Evolutionary conservation across 2,888 invertebrate genomes (phyloP), one percentile per base, ranked within the genome.

Genomic region (Neuroscelio doddi): DNA sequence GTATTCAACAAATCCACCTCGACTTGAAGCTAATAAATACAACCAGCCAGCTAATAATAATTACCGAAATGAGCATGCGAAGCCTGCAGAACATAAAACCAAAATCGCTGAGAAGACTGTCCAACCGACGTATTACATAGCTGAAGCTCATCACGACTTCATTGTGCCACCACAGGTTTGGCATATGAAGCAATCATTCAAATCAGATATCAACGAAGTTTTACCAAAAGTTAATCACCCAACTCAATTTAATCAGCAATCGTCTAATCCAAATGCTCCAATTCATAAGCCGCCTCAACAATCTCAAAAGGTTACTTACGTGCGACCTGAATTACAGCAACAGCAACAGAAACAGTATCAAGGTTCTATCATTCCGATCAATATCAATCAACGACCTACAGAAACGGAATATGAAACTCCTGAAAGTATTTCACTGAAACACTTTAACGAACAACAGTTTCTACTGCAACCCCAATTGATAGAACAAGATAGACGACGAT

Each of bases 391-490:
- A 15, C 69, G 69, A 10, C 69, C 68, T 0, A 57, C 70, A 4
- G 72, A 76, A 34, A 57, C 68, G 1, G 72, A 79, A 5, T 82
- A 79, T 57, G 83, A 82, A 55, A 83, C 83, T 0, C 83, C 83
- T 0, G 83, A 83, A 52, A 83, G 81, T 30, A 70, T 84, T 32
- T 82, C 83, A 0, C 50, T 83, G 44, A 83, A 82, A 42, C 83
- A 83, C 50, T 84, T 79, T 47, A 83, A 84, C 62, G 82, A 83
- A 62, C 83, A 83, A 46, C 83, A 83, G 45, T 83, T 76, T 21
- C 46, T 80, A 42, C 52, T 82, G 0, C 82, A 82, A 56, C 82
- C 82, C 27, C 82, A 83, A 44, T 39, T 83, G 10, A 66, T 83
- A 16, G 79, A 82, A 46, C 77, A 79, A n/a, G 83, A 84, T 29